Base-by-base conservation (phyloP, 1,140 invertebrate species). In the Drosophila burlai region DNA sequence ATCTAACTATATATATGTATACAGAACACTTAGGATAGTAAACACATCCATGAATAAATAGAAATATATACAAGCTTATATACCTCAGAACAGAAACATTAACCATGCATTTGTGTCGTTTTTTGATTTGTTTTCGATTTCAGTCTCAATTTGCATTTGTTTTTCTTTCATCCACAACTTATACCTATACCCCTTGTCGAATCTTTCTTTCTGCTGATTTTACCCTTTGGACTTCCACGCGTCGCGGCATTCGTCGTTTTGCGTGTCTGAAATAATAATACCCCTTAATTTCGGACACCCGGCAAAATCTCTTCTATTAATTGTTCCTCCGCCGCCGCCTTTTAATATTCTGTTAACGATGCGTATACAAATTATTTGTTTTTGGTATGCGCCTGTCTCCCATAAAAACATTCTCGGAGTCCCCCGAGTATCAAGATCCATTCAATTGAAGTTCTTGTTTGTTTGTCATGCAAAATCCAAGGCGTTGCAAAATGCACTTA, bases 101-200 rank as follows among this genome's bases (percentile, higher is more conserved):
- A 60, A 29, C 74, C 66, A 83, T 86, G 83, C 81, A 87, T 78
- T 84, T 78, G 81, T 87, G 84, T 89, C 83, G 80, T 59, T 38
- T 36, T 13, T 36, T 4, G 11, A 36, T 11, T 66, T 55, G 18
- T 36, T 76, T 76, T 76, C 61, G 31, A 74, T 69, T 83, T 73
- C 47, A 79, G 50, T 65, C 45, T 38, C 29, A 15, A 81, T 82
- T 83, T 80, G 76, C 81, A 83, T 83, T 80, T 26, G 34, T 46
- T 71, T 61, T 54, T 73, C 71, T 47, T 64, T 55, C 21, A 49
- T 74, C 36, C 49, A 36, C 26, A 50, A 26, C 26, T 24, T 26
- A 45, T 21, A 18, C 43, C 10, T 29, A 29, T 6, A 29, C 31
- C 31, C 45, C 11, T 24, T 34, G 13, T 54, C 26, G 50, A 47